phyloP scores from a whole-genome alignment of 2,797 vertebrate genomes.

The Benthosema pterotum region DNA sequence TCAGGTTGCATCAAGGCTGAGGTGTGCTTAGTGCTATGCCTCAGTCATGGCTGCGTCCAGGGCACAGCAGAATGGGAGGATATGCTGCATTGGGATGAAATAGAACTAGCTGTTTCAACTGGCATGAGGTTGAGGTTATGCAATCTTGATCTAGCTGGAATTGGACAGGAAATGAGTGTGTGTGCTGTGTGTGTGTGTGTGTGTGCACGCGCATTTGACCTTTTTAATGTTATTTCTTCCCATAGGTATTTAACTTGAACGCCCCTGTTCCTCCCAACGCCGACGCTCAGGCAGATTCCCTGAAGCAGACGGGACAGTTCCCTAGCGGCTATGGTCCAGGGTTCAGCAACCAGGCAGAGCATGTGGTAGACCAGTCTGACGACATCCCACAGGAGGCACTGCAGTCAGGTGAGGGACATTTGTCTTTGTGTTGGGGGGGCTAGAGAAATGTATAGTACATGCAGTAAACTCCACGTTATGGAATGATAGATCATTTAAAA shows the following conservation, averaged over 20 bases:
- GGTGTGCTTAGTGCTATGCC: too few relatives aligned
- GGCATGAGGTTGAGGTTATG: too few relatives aligned
- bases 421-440: not conserved
- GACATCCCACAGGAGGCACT: slow-evolving; percentile 93
- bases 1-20: too few relatives aligned
- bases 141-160: not conserved
- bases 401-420: slow-evolving; percentile 86
- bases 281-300: slow-evolving; percentile 84
- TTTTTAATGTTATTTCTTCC: not conserved
- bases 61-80: too few relatives aligned
- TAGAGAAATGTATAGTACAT: not conserved
- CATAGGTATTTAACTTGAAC: slow-evolving; percentile 96
- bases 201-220: not conserved
- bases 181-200: not conserved
- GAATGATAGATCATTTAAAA: not conserved
- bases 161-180: not conserved
- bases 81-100: too few relatives aligned
- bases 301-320: slow-evolving; percentile 91
- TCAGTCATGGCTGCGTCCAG: too few relatives aligned
- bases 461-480: not conserved
- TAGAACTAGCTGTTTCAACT: too few relatives aligned
- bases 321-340: slow-evolving; percentile 89
- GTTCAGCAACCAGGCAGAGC: slow-evolving; percentile 87
- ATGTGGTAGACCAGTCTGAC: slow-evolving; percentile 90
- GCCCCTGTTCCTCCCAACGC: slow-evolving; percentile 92